Evolutionary conservation across 1,140 invertebrate genomes (phyloP).

Genomic region (Drosophila virilis): DNA sequence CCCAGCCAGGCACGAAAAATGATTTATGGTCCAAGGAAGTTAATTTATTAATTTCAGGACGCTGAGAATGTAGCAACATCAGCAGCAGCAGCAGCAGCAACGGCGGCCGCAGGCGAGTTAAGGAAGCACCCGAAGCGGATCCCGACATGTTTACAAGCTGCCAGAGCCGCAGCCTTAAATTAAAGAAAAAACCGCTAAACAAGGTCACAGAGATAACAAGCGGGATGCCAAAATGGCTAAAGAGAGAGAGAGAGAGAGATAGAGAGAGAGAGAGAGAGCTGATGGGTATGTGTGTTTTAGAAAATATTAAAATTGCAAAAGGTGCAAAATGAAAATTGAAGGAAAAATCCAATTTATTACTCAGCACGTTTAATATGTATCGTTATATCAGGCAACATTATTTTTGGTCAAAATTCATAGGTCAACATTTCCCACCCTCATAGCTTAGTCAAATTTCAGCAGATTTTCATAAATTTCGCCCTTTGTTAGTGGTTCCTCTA

Average conservation of each 20-base stretch:
- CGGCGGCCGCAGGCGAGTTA: conserved; percentile 8
- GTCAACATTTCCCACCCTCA: too few relatives aligned
- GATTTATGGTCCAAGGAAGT: conserved; percentile 82
- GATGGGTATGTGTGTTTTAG: neutral
- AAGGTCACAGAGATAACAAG: conserved; percentile 61
- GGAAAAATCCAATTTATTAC: too few relatives aligned
- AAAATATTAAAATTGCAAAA: conserved; percentile 32
- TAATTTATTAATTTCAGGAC: conserved; percentile 82
- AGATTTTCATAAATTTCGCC: too few relatives aligned
- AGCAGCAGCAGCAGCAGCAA: conserved; percentile 2
- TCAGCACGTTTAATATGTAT: too few relatives aligned
- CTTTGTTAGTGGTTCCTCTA: too few relatives aligned
- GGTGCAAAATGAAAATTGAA: neutral
- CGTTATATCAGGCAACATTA: too few relatives aligned
- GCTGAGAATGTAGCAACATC: conserved; percentile 30
- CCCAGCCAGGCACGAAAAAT: conserved; percentile 58
- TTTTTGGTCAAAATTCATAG: too few relatives aligned
- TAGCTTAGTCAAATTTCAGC: too few relatives aligned
- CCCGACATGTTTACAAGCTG: conserved; percentile 64
- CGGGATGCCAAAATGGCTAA: conserved; percentile 14
- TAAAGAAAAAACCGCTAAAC: conserved; percentile 53
- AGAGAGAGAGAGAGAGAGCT: neutral
- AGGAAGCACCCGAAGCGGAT: conserved; percentile 14
- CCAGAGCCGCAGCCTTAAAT: conserved; percentile 34
- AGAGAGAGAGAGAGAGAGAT: neutral